Percentiles rank a stretch among this genome's conserved stretches.
These are phyloP conservation scores for Zaprionus vittiger DNA, from an alignment of 1,140 invertebrate genomes.

Conservation along the genomic window DNA sequence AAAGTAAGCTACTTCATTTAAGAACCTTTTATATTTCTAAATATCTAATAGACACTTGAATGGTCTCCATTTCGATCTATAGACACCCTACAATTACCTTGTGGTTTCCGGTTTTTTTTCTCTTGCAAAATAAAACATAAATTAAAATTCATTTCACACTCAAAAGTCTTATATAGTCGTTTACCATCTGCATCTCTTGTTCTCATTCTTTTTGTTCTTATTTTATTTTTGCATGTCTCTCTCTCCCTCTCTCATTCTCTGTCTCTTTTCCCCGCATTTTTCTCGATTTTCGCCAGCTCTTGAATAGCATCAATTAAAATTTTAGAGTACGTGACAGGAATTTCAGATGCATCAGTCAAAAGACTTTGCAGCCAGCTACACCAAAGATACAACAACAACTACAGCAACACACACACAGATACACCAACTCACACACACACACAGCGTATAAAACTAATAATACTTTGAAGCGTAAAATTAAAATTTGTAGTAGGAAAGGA, in stretches of 20 bases:
- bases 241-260: neutral
- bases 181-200: neutral
- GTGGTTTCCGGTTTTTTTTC: neutral
- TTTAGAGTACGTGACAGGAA: slow-evolving; percentile 10
- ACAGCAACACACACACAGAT: neutral
- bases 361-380: slow-evolving; percentile 2
- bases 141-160: slow-evolving; percentile 11
- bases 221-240: neutral
- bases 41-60: no score
- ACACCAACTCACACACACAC: neutral
- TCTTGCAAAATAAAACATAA: neutral
- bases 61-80: neutral
- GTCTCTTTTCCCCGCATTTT: neutral
- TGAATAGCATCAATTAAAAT: slow-evolving; percentile 12
- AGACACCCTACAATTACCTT: neutral
- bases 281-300: neutral
- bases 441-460: neutral
- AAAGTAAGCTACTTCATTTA: no score
- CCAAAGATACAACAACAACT: neutral
- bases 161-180: neutral
- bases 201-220: neutral
- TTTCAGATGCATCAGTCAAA: slow-evolving; percentile 5
- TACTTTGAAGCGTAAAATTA: slow-evolving; percentile 13
- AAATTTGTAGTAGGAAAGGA: slow-evolving; percentile 4
- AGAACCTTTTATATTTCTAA: no score